phyloP scores from a whole-genome alignment of 1,140 invertebrate species.

The Zaprionus inermis region DNA sequence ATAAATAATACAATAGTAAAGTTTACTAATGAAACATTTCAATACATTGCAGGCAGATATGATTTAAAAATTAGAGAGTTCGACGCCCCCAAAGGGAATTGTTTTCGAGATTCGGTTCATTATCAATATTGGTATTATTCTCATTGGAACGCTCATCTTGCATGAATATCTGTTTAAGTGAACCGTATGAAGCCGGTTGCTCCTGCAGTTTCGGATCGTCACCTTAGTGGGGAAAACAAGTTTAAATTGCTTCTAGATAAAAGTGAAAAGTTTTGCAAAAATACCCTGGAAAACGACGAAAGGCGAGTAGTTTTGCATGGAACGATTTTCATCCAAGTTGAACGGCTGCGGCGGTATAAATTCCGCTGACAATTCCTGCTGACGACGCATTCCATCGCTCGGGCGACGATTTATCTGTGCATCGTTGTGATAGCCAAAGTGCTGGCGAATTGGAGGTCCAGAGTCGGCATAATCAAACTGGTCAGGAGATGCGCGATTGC shows the following conservation, averaged over 20 bases:
- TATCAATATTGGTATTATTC: not conserved
- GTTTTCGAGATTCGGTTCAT: not conserved
- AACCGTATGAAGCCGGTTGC: not conserved
- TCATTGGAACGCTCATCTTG: not conserved
- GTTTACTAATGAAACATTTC: not conserved
- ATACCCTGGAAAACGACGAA: not conserved
- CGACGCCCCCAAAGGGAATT: not conserved
- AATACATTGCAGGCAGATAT: not conserved
- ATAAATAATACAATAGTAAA: not conserved
- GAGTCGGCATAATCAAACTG: not conserved
- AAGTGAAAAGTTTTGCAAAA: not conserved
- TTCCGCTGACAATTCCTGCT: slow-evolving; percentile 86
- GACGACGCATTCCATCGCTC: slow-evolving; percentile 89
- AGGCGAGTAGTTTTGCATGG: not conserved
- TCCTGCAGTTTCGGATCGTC: not conserved
- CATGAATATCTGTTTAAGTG: not conserved
- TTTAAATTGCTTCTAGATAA: not conserved
- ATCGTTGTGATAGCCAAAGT: not conserved
- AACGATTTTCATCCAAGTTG: not conserved
- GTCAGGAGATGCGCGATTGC: not conserved
- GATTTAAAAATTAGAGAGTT: not conserved
- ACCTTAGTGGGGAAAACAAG: not conserved
- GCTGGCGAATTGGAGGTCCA: not conserved
- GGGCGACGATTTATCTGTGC: slow-evolving; percentile 87
- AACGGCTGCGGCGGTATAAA: not conserved